A percentile compares a stretch with the other conserved stretches of the same genome.
phyloP scores from a whole-genome alignment of 2,797 vertebrate species.

The Triplophysa bombifrons region DNA sequence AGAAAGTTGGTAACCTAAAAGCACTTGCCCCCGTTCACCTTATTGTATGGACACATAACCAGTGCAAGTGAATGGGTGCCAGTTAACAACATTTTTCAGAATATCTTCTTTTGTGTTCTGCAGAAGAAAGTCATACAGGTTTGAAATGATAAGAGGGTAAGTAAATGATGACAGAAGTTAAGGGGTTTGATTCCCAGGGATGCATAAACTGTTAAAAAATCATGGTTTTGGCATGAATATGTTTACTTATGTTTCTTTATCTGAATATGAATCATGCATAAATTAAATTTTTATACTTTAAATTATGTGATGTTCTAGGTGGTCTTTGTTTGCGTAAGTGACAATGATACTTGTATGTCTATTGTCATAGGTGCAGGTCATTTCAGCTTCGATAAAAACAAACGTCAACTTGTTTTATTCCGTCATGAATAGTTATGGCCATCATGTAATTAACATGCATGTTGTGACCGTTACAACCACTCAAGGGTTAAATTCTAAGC shows the following conservation, averaged over 20 bases:
- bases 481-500: constrained; percentile 36
- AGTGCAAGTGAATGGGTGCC: too few relatives aligned
- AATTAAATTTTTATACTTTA: not conserved
- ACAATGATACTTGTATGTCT: not conserved
- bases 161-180: too few relatives aligned
- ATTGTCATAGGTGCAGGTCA: constrained; percentile 35
- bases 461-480: constrained; percentile 10
- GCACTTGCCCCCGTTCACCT: too few relatives aligned
- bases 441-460: constrained; percentile 25
- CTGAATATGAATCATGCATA: not conserved
- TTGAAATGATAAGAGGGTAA: too few relatives aligned
- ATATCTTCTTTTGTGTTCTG: too few relatives aligned
- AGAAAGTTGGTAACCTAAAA: too few relatives aligned
- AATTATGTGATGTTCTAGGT: constrained; percentile 36
- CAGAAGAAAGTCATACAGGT: too few relatives aligned
- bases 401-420: constrained; percentile 29
- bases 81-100: too few relatives aligned
- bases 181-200: too few relatives aligned
- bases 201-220: too few relatives aligned
- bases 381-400: constrained; percentile 8
- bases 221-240: not conserved
- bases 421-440: constrained; percentile 4
- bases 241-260: too few relatives aligned
- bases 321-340: constrained; percentile 14
- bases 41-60: too few relatives aligned